A percentile compares a stretch with the other conserved stretches of the same genome.
phyloP scores from a whole-genome alignment of 2,888 invertebrate species.

The Stenolophus ochropezus region DNA sequence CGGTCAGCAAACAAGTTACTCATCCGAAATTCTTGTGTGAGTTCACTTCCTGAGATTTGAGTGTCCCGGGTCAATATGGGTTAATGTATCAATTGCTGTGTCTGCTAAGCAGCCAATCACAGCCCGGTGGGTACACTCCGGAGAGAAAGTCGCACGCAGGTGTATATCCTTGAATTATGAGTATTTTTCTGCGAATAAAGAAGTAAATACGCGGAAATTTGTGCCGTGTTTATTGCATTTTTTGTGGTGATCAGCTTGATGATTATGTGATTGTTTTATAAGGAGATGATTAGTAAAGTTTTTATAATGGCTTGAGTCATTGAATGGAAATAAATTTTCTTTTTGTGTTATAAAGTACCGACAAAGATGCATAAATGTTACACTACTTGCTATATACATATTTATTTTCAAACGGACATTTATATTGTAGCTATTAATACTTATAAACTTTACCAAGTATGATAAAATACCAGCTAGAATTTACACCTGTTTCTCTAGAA shows the following conservation, averaged over 20 bases:
- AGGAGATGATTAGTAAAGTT: slow-evolving; percentile 8
- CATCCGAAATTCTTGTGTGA: neutral
- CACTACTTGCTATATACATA: too few relatives aligned
- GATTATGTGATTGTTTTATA: slow-evolving; percentile 20
- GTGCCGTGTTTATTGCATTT: slow-evolving; percentile 46
- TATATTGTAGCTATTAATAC: too few relatives aligned
- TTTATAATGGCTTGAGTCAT: neutral
- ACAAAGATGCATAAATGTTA: neutral
- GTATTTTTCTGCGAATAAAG: slow-evolving; percentile 49
- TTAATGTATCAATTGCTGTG: slow-evolving; percentile 36
- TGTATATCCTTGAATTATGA: slow-evolving; percentile 56
- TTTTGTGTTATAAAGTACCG: neutral
- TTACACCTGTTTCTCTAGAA: too few relatives aligned
- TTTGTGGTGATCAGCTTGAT: slow-evolving; percentile 19
- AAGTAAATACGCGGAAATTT: slow-evolving; percentile 57
- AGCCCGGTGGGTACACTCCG: neutral
- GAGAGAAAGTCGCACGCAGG: slow-evolving; percentile 4
- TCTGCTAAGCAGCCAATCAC: neutral
- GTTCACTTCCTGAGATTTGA: neutral
- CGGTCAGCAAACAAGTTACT: neutral
- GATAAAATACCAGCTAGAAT: too few relatives aligned
- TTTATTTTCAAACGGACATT: too few relatives aligned
- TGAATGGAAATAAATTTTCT: neutral
- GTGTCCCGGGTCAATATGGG: slow-evolving; percentile 31
- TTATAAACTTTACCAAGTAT: too few relatives aligned